Evolutionary conservation across 2,113 vertebrate species (phyloP), one percentile per base, ranked within the genome.

Genomic region (Bambusicola thoracicus): DNA sequence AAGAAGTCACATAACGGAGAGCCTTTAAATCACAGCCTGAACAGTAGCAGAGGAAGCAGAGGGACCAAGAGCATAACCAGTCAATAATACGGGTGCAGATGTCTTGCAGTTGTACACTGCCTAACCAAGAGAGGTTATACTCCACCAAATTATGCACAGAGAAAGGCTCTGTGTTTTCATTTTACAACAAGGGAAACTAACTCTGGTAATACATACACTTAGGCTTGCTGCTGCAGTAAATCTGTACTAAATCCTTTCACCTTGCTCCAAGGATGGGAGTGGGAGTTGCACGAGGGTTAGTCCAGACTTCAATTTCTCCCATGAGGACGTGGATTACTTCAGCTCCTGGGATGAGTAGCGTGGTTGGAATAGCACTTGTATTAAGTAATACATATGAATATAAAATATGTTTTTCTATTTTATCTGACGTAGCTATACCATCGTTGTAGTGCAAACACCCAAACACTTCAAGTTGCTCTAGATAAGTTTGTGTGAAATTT

Each of bases 151-250:
- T 30, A 16, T 75, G 43, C 55, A 66, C 61, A 83, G 46, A 58
- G 65, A 62, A 66, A 78, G 36, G 61, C 49, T 80, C 44, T 15
- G 75, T 85, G 59, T n/a, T 81, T 78, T 36, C 43, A 70, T 65
- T 30, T 49, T 77, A 59, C 34, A 51, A 73, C 63, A 40, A 78
- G 41, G 48, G 38, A 89, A 73, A 91, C 46, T 7, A 83, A 43
- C 38, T 87, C 72, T 83, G 69, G 38, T 81, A 72, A 81, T 72
- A 93, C 91, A 90, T 5, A 65, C 56, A 21, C 55, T 72, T 84
- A 67, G 85, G 89, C 89, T 87, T 65, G 27, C 74, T 94, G 75
- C 78, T 89, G 90, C 36, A 78, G 80, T 90, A 95, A 94, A 94
- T 58, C 55, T 58, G 30, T 58, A 32, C 32, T n/a, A 58, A n/a